Percentiles rank a stretch among this genome's conserved stretches.
phyloP scores from a whole-genome alignment of 1,140 invertebrate species.

The Drosophila micromelanica region DNA sequence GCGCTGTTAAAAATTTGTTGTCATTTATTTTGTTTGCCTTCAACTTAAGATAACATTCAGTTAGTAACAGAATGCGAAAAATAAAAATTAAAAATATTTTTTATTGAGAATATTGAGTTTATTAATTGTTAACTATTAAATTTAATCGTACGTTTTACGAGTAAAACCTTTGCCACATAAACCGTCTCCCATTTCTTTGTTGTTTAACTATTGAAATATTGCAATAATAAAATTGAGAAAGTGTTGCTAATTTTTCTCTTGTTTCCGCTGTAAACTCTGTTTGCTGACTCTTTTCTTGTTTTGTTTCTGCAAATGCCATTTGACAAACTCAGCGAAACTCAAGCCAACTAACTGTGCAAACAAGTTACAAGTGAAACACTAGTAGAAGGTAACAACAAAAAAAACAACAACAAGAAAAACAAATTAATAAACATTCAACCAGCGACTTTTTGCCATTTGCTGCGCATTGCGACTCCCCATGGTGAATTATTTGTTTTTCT shows the following conservation, averaged over 20 bases:
- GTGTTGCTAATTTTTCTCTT: constrained; percentile 57
- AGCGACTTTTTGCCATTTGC: constrained; percentile 67
- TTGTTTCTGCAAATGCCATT: constrained; percentile 29
- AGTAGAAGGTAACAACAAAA: constrained; percentile 15
- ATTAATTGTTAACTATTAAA: too few species aligned
- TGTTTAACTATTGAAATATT: constrained; percentile 8
- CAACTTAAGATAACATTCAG: neutral
- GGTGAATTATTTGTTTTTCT: constrained; percentile 26
- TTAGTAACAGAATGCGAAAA: too few species aligned
- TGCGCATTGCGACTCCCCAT: constrained; percentile 22
- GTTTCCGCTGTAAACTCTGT: constrained; percentile 40
- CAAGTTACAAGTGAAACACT: constrained; percentile 57
- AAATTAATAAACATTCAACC: constrained; percentile 63
- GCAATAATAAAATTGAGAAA: constrained; percentile 6
- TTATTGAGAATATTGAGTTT: too few species aligned
- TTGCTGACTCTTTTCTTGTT: constrained; percentile 1
- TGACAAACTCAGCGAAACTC: constrained; percentile 55
- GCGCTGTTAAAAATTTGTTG: too few species aligned
- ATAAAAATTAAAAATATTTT: too few species aligned
- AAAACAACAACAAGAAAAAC: constrained; percentile 43
- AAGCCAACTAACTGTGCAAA: constrained; percentile 60
- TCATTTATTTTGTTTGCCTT: too few species aligned
- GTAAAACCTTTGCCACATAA: neutral
- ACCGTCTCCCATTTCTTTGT: constrained; percentile 6
- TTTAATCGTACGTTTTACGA: too few species aligned